Base-by-base conservation (phyloP, 2,113 vertebrate genomes). In the Procavia capensis region DNA sequence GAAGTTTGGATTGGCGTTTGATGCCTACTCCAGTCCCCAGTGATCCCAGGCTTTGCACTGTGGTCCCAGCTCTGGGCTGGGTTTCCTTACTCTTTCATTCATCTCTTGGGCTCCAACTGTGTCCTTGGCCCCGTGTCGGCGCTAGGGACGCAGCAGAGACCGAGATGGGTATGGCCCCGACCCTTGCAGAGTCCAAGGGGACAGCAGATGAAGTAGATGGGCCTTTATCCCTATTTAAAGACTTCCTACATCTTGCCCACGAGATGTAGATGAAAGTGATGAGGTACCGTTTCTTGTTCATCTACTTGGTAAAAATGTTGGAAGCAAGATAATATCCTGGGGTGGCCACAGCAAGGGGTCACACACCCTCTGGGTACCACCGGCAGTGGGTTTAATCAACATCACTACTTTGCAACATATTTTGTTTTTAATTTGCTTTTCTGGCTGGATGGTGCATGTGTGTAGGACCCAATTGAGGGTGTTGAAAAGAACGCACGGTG, bases 81-180 rank as follows among this genome's bases (percentile, higher is more conserved):
- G 3, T 4, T 43, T 31, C 84, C n/a, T 45, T 1, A 0, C 17
- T 7, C 31, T 45, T 31, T 36, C 50, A 2, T 85, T 9, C 6
- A 6, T 39, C 34, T 63, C 43, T 50, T 34, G 34, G 34, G 57
- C 68, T 27, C 39, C 6, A 1, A 0, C 63, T 64, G 57, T 79
- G 54, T 50, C 29, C 39, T 5, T 34, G 43, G 41, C 31, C 31
- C 64, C 5, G 0, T 0, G 2, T 0, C 0, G 70, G 34, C 14
- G 16, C 74, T 4, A 34, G 63, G 57, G 47, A 27, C 1, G 1
- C 24, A 7, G 3, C 0, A 9, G 50, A 0, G 2, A 27, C 25
- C 9, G 22, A 54, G 27, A 43, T 10, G 5, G 14, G 17, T 0
- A 2, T 43, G 43, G 57, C 17, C 50, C 50, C 83, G 59, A 34